Percentiles rank a stretch among this genome's conserved stretches.
Conservation (phyloP, 2,797 vertebrate genomes). For the Pygocentrus nattereri region DNA sequence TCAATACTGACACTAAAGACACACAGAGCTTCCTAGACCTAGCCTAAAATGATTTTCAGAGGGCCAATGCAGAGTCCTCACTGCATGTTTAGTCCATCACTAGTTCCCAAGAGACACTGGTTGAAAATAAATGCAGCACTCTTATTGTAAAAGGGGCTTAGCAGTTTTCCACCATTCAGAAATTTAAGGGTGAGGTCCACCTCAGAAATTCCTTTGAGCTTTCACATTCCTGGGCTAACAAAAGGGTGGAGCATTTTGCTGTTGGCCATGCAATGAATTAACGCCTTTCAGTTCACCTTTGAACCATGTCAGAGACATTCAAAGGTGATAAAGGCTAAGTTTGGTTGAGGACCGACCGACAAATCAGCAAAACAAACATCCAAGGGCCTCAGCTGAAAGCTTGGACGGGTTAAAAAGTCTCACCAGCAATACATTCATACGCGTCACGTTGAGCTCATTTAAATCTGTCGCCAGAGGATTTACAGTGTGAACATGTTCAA, state of each 20-base stretch:
- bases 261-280: constrained; percentile 43
- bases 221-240: constrained; percentile 43
- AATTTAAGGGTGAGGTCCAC: constrained; percentile 46
- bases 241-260: constrained; percentile 45
- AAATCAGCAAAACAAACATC: not conserved
- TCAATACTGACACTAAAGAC: constrained; percentile 20
- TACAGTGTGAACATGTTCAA: too few species aligned
- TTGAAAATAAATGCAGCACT: constrained; percentile 12
- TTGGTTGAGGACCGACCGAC: constrained; percentile 22
- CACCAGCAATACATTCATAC: too few species aligned
- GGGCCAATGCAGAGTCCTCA: not conserved
- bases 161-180: constrained; percentile 25
- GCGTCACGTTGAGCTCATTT: too few species aligned
- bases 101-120: not conserved
- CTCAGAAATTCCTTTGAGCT: constrained; percentile 51
- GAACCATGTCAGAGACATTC: constrained; percentile 29
- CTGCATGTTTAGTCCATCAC: not conserved
- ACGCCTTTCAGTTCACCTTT: constrained; percentile 47
- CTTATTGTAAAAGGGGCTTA: constrained; percentile 22
- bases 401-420: too few species aligned
- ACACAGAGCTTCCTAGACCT: not conserved
- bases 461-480: too few species aligned
- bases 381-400: constrained; percentile 2
- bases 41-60: too few species aligned
- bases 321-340: constrained; percentile 12